Evolutionary conservation across 2,888 invertebrate genomes (phyloP).

Genomic region (Dryobotodes eremita): DNA sequence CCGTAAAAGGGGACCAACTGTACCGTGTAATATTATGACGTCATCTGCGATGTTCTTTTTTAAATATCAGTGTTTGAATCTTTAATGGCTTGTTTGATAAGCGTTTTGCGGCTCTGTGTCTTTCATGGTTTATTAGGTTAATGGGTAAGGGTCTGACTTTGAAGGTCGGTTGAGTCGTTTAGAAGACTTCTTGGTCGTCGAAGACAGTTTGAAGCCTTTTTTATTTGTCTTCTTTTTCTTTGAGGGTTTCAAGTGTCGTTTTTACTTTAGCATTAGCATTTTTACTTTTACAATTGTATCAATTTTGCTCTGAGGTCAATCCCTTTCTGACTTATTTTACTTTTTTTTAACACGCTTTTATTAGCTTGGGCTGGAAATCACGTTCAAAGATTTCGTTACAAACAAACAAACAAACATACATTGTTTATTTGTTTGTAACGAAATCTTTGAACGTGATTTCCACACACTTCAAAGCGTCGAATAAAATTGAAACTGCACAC

Average conservation of each 20-base stretch:
- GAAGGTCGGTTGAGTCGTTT: constrained; percentile 39
- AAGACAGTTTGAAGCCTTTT: constrained; percentile 31
- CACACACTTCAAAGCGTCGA: too few species aligned
- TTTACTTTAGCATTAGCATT: constrained; percentile 7
- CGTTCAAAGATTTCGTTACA: too few species aligned
- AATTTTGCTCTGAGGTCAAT: not conserved
- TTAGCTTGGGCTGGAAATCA: too few species aligned
- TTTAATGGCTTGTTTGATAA: constrained; percentile 55
- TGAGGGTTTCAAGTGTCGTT: constrained; percentile 18
- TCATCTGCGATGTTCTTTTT: constrained; percentile 56
- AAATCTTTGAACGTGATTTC: too few species aligned
- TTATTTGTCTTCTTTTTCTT: constrained; percentile 44
- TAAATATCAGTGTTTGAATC: constrained; percentile 58
- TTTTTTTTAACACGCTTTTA: too few species aligned
- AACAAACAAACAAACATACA: too few species aligned
- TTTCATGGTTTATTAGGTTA: constrained; percentile 41
- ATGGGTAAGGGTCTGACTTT: constrained; percentile 29
- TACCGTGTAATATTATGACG: constrained; percentile 65
- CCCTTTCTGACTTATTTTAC: not conserved
- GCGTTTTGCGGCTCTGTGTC: constrained; percentile 28
- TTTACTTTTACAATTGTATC: constrained; percentile 2
- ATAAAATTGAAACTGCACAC: too few species aligned
- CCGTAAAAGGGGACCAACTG: constrained; percentile 65
- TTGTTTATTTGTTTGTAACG: too few species aligned
- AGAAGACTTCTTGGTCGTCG: constrained; percentile 37